Conservation (phyloP, 1,140 invertebrate species). For the Trissolcus basalis region DNA sequence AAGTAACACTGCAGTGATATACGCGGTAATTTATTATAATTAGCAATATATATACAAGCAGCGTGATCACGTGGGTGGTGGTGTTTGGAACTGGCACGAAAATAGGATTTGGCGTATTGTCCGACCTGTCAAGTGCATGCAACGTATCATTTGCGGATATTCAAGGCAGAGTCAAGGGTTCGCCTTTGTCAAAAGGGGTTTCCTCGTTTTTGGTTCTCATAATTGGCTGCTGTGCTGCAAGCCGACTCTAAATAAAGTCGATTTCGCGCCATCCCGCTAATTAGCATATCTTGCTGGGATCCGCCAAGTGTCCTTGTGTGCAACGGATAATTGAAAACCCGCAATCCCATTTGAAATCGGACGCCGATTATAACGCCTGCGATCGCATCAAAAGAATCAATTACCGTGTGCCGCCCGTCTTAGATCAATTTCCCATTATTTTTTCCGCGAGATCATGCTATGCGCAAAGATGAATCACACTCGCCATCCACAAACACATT, state of each 20-base stretch:
- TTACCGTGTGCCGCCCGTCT: conserved; percentile 20
- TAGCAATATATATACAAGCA: background rate
- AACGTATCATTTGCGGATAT: conserved; percentile 53
- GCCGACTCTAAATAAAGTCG: conserved; percentile 37
- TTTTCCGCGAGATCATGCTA: background rate
- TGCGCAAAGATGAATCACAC: too few species aligned
- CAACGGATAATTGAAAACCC: conserved; percentile 34
- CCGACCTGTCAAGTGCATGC: conserved; percentile 43
- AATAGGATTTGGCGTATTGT: conserved; percentile 51
- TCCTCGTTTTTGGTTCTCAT: conserved; percentile 48
- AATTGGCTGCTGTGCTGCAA: conserved; percentile 43
- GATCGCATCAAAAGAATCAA: conserved; percentile 33
- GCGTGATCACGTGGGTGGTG: conserved; percentile 13
- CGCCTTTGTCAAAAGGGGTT: conserved; percentile 43
- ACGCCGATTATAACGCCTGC: conserved; percentile 23
- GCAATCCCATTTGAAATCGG: conserved; percentile 34
- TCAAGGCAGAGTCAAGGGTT: conserved; percentile 45
- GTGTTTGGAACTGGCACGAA: conserved; percentile 33
- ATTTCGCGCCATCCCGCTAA: conserved; percentile 40
- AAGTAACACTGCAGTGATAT: background rate
- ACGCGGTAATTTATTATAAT: background rate
- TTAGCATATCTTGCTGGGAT: conserved; percentile 45
- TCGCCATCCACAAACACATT: too few species aligned
- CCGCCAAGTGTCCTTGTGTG: conserved; percentile 16
- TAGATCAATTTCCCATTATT: conserved; percentile 23